These are phyloP conservation scores for Noctua fimbriata DNA, from an alignment of 2,888 invertebrate genomes.

Conservation along the genomic window DNA sequence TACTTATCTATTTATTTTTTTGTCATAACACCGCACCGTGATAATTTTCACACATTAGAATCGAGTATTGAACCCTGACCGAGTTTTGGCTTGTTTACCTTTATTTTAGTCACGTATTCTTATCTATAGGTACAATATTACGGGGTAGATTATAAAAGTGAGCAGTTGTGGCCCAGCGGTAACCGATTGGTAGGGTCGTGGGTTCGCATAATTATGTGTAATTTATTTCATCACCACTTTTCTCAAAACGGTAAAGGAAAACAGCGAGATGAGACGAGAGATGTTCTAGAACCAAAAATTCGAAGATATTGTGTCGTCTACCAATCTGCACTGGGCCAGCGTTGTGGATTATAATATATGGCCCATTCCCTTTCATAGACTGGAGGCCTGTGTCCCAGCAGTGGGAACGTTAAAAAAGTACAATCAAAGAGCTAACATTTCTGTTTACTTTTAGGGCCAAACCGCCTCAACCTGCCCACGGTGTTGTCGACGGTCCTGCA, in stretches of 20 bases:
- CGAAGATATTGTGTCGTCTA: neutral
- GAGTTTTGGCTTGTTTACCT: neutral
- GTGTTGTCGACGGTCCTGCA: conserved; percentile 87
- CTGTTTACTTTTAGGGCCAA: conserved; percentile 86
- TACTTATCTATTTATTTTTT: neutral
- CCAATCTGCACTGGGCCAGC: neutral
- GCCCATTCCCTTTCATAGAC: neutral
- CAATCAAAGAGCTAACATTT: neutral
- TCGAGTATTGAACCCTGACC: conserved; percentile 8
- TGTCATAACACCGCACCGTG: conserved; percentile 9
- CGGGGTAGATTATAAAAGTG: neutral
- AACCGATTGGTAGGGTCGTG: neutral
- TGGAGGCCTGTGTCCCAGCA: neutral
- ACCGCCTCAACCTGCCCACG: conserved; percentile 86
- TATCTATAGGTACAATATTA: neutral
- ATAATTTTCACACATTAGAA: conserved; percentile 41
- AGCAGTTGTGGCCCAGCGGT: neutral
- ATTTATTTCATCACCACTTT: neutral
- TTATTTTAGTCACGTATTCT: neutral
- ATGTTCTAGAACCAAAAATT: neutral
- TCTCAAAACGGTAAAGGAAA: neutral
- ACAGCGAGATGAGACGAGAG: neutral
- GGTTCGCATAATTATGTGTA: neutral
- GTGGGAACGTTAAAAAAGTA: neutral
- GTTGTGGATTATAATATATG: neutral